Percentiles rank a stretch among this genome's conserved stretches.
Evolutionary conservation across 2,113 vertebrate genomes (phyloP).

Genomic region (Petaurus breviceps): DNA sequence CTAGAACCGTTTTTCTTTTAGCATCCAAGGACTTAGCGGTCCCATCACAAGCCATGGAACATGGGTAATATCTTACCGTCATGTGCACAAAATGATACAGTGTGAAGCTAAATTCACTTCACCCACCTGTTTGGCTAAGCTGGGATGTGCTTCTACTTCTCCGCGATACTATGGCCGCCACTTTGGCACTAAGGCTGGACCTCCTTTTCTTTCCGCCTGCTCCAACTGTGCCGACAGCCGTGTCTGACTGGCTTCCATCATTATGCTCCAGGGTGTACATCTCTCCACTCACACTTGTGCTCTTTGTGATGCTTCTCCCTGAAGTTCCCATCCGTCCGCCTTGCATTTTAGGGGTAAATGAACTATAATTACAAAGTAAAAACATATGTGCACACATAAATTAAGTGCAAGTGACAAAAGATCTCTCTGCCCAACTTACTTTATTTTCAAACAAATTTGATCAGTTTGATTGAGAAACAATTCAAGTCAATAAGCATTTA

Average conservation of each 20-base stretch:
- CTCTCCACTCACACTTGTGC: slow-evolving; percentile 97
- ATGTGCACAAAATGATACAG: slow-evolving; percentile 31
- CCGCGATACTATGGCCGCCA: slow-evolving; percentile 95
- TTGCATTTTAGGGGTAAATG: slow-evolving; percentile 91
- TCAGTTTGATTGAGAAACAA: slow-evolving; percentile 1
- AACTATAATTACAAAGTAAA: slow-evolving; percentile 89
- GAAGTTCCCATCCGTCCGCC: slow-evolving; percentile 93
- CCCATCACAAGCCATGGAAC: neutral
- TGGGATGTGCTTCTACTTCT: slow-evolving; percentile 97
- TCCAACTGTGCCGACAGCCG: slow-evolving; percentile 93
- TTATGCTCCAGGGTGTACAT: slow-evolving; percentile 95
- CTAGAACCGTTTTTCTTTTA: slow-evolving; percentile 21
- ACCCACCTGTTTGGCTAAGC: slow-evolving; percentile 96
- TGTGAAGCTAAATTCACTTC: neutral
- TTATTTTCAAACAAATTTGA: slow-evolving; percentile 63
- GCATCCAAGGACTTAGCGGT: neutral
- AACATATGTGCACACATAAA: slow-evolving; percentile 85
- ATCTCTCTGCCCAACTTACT: slow-evolving; percentile 45
- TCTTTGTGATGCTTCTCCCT: slow-evolving; percentile 95
- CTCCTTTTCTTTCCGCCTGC: slow-evolving; percentile 95
- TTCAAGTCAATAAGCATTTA: neutral
- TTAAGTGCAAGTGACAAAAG: slow-evolving; percentile 65
- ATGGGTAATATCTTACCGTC: neutral
- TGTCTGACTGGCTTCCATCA: slow-evolving; percentile 98
- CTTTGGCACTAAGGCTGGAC: slow-evolving; percentile 95